Conservation (phyloP, 2,113 vertebrate genomes). For the Lepus europaeus region DNA sequence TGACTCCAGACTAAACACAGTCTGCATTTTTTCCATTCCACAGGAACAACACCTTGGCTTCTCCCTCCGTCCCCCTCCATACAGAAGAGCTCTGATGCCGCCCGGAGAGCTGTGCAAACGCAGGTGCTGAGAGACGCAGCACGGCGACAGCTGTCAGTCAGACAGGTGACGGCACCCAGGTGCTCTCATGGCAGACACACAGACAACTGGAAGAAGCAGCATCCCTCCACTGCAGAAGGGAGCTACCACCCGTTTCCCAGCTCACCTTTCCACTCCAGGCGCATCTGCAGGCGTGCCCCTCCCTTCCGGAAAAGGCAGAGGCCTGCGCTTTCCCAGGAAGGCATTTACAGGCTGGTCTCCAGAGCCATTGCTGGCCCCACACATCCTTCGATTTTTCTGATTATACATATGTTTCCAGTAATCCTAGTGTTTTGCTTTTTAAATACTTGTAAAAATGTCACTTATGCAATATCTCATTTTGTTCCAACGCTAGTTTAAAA, state of each 20-base stretch:
- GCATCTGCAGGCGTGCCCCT: background rate
- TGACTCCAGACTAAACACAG: constrained; percentile 82
- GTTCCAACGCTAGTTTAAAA: background rate
- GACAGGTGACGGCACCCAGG: background rate
- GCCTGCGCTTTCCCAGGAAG: background rate
- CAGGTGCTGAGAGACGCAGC: background rate
- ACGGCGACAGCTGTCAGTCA: constrained; percentile 40
- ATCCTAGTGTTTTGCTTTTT: background rate
- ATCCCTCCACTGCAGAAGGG: background rate
- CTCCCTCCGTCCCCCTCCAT: background rate
- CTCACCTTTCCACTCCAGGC: no score
- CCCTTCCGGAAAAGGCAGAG: background rate
- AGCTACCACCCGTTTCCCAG: background rate
- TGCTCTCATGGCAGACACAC: background rate
- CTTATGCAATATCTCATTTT: background rate
- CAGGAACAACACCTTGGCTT: constrained; percentile 64
- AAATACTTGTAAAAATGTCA: background rate
- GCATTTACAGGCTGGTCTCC: background rate
- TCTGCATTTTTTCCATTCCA: constrained; percentile 81
- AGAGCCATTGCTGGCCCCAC: background rate
- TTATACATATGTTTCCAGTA: background rate
- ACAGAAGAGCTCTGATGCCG: background rate
- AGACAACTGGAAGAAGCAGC: constrained; percentile 10
- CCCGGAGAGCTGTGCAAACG: background rate
- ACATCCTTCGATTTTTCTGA: background rate